Base-by-base conservation (phyloP, 1,140 invertebrate species). In the Aphaenogaster rudis region DNA sequence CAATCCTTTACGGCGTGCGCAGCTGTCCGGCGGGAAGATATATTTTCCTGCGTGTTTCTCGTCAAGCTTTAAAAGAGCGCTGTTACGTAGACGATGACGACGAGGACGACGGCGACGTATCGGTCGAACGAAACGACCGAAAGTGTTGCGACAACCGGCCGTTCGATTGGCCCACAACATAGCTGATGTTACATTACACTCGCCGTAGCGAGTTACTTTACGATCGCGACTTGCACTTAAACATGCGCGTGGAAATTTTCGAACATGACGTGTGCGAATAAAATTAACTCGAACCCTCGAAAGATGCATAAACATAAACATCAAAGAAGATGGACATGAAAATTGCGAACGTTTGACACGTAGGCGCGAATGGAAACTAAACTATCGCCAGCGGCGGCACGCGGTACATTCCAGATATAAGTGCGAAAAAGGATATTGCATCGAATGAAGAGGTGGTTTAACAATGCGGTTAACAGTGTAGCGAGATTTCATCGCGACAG, bases 1-100 rank as follows among this genome's bases (percentile, higher is more conserved):
- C 64, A 88, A 82, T 76, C 80, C 63, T 78, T 86, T 64, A 77
- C 42, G 57, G 52, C 64, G 21, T 36, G 61, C 69, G 78, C 15
- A 21, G 21, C 67, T 86, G 81, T 88, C 87, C 54, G 4, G 13
- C n/a, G 39, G 21, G 61, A 61, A 71, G 77, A 90, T 79, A 77
- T 69, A 79, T 88, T 54, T 57, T 45, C 57, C 17, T 61, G 63
- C 39, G 63, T 69, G 48, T 86, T 61, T 87, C 69, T 77, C n/a
- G 57, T 64, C 63, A 79, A 90, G 33, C 66, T 87, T 90, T 87
- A 71, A 72, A 89, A 87, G 48, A 79, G 36, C 72, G 45, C 21
- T 67, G 76, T 4, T 61, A 39, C 21, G 54, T 28, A 7, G 48
- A 79, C 69, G 50, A 36, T 33, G 48, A 52, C 28, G 64, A 66